Evolutionary conservation across 2,113 vertebrate genomes (phyloP).

Genomic region (Chloroceryle aenea): DNA sequence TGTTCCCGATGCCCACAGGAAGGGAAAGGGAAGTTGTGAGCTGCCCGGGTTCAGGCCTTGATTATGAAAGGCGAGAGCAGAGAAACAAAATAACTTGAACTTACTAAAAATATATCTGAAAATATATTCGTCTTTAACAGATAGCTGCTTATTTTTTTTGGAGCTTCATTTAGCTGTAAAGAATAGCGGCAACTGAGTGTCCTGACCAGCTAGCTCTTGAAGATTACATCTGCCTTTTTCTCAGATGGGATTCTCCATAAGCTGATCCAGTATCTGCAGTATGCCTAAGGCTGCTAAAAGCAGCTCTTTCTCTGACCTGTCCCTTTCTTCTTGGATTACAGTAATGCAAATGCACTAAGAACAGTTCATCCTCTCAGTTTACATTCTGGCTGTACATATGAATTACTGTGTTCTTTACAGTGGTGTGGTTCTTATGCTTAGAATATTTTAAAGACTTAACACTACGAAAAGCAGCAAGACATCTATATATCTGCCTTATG

Average conservation of each 20-base stretch:
- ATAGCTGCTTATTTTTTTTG: fast-evolving
- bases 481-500: not conserved
- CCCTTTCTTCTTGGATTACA: not conserved
- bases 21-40: fast-evolving
- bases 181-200: fast-evolving
- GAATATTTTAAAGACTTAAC: not conserved
- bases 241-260: not conserved
- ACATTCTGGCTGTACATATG: fast-evolving
- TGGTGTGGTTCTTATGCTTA: not conserved
- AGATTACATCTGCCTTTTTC: fast-evolving
- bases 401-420: not conserved
- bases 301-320: not conserved
- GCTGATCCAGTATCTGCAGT: not conserved
- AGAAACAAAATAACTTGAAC: fast-evolving
- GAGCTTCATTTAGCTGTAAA: not conserved
- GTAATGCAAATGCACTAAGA: not conserved
- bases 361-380: not conserved
- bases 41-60: not conserved
- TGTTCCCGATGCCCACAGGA: fast-evolving
- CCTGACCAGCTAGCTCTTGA: not conserved
- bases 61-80: too few relatives aligned
- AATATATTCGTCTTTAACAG: not conserved
- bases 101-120: fast-evolving
- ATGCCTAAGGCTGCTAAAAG: not conserved
- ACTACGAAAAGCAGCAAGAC: not conserved